Conservation (phyloP, 2,888 invertebrate genomes). For the Corythucha ciliata region DNA sequence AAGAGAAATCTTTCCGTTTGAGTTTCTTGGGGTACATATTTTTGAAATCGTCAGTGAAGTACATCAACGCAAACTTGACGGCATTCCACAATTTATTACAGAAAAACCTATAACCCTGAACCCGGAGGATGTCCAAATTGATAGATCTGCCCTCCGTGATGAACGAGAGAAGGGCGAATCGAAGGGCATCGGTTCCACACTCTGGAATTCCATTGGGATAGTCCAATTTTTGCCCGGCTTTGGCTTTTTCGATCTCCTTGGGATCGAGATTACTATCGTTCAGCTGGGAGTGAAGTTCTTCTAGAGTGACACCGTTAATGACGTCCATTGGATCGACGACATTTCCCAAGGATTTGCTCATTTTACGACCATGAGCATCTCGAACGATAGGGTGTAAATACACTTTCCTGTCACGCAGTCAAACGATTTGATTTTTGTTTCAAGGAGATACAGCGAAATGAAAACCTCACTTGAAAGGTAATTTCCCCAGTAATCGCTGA, state of each 20-base stretch:
- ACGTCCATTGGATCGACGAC: slow-evolving; percentile 97
- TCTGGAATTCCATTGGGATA: slow-evolving; percentile 89
- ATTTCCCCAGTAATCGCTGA: slow-evolving; percentile 71
- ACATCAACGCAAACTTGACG: slow-evolving; percentile 71
- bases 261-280: slow-evolving; percentile 73
- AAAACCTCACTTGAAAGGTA: slow-evolving; percentile 70
- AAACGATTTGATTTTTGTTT: slow-evolving; percentile 12
- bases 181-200: slow-evolving; percentile 88
- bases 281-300: slow-evolving; percentile 67
- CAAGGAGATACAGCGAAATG: background rate
- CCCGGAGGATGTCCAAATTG: slow-evolving; percentile 89
- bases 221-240: slow-evolving; percentile 51
- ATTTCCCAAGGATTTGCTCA: slow-evolving; percentile 98
- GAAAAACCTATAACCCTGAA: slow-evolving; percentile 91
- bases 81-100: slow-evolving; percentile 99
- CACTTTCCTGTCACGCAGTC: slow-evolving; percentile 60
- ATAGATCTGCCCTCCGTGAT: slow-evolving; percentile 84
- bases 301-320: slow-evolving; percentile 73
- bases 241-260: slow-evolving; percentile 67
- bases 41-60: slow-evolving; percentile 51
- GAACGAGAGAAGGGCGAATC: slow-evolving; percentile 83
- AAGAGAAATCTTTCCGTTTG: too few relatives aligned
- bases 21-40: too few relatives aligned
- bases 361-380: slow-evolving; percentile 96
- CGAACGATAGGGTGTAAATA: slow-evolving; percentile 95